These are phyloP conservation scores for Thomomys bottae DNA, from an alignment of 2,113 vertebrate genomes.

Conservation along the genomic window DNA sequence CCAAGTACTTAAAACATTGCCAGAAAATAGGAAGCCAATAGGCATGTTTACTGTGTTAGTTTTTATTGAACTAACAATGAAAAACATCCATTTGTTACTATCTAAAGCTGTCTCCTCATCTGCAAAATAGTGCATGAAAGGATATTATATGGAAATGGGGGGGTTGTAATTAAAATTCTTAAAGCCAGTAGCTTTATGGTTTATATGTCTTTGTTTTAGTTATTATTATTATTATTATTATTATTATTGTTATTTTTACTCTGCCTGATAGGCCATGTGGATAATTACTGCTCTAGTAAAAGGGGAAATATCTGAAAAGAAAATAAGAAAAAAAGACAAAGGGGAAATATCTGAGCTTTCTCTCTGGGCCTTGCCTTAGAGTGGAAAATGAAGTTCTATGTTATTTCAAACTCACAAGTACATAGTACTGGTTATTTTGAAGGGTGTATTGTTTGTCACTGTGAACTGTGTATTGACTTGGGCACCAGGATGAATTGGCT, in stretches of 20 bases:
- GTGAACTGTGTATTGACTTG: neutral
- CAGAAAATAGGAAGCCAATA: neutral
- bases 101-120: neutral
- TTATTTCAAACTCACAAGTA: neutral
- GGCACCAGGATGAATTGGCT: neutral
- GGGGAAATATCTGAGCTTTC: too few relatives aligned
- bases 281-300: conserved; percentile 28
- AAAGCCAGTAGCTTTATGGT: neutral
- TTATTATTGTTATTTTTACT: neutral
- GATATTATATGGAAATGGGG: neutral
- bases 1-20: neutral
- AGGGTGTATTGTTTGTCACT: neutral
- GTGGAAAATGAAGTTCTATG: too few relatives aligned
- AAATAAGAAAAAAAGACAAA: too few relatives aligned
- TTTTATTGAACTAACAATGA: neutral
- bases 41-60: neutral
- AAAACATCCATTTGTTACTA: neutral
- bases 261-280: neutral
- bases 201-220: neutral
- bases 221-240: neutral
- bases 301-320: conserved; percentile 59
- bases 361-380: too few relatives aligned
- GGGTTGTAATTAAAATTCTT: neutral
- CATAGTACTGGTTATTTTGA: neutral
- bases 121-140: neutral